Percentiles rank a stretch among this genome's conserved stretches.
phyloP scores from a whole-genome alignment of 2,888 invertebrate species.

The Diplazon laetatorius region DNA sequence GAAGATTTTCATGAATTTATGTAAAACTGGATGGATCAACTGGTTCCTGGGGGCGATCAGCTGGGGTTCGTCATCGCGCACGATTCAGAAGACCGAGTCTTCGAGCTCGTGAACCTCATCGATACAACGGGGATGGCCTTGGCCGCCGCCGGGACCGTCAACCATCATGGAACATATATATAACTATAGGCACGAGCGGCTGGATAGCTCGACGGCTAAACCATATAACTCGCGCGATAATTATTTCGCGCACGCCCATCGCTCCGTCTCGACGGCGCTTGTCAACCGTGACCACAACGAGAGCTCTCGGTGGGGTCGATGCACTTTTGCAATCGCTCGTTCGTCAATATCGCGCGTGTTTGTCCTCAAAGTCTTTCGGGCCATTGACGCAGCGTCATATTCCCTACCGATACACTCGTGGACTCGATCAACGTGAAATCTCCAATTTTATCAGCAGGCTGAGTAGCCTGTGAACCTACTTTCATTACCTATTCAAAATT shows the following conservation, averaged over 20 bases:
- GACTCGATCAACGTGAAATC: no score
- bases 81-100: constrained; percentile 41
- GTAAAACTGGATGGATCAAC: no score
- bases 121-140: constrained; percentile 59
- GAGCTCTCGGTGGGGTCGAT: constrained; percentile 76
- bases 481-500: no score
- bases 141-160: constrained; percentile 46
- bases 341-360: constrained; percentile 37
- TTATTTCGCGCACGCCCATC: constrained; percentile 47
- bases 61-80: no score
- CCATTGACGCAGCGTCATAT: constrained; percentile 50
- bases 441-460: no score
- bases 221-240: constrained; percentile 52
- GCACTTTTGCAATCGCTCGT: constrained; percentile 74
- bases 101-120: constrained; percentile 52
- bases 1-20: no score
- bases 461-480: no score
- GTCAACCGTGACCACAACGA: constrained; percentile 65
- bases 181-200: neutral
- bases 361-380: constrained; percentile 19
- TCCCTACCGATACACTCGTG: constrained; percentile 18
- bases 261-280: constrained; percentile 15
- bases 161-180: constrained; percentile 31
- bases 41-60: no score
- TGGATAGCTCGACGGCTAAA: constrained; percentile 26